Base-by-base conservation (phyloP, 2,888 invertebrate species). In the Phaonia tiefii region DNA sequence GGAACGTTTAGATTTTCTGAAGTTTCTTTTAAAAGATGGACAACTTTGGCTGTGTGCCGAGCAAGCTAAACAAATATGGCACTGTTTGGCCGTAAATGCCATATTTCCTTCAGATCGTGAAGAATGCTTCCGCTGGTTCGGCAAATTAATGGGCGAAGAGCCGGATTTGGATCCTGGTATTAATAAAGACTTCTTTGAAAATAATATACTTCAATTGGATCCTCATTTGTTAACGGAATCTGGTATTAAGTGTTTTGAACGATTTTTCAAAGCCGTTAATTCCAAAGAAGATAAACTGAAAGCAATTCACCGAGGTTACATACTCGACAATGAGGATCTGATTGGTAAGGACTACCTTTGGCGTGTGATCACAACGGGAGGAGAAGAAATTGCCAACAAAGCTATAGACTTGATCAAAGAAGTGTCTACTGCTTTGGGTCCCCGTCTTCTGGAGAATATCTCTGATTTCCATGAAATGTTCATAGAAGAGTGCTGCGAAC, bases 81-180 rank as follows among this genome's bases (percentile, higher is more conserved):
- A 97, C 86, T 98, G 98, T 90, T 92, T 99, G 79, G 98, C 98
- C 1, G 98, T 98, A 89, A 95, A 95, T 88, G 98, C 98, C 11
- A 97, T 98, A 11, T 98, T 98, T 90, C 93, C 95, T 13, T 95
- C 95, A 1, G 99, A 99, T 90, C 93, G 98, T 46, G 99, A 99
- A 91, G 97, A 98, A 39, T 98, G 99, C 91, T 99, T 99, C 91
- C 96, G 97, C 86, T 99, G 99, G 99, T 99, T 98, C 92, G 97
- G 98, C 46, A 98, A 98, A 91, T 91, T 98, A 44, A 97, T 98
- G 97, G 97, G 97, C 17, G 98, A 98, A 86, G 98, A 99, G 89
- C 98, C 98, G 0, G 99, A 99, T 91, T 92, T 99, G 72, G 99
- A 99, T 91, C 98, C 98, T 0, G 97, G 97, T 85, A 97, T 98